These are phyloP conservation scores for Megalonaias nervosa DNA, from an alignment of 1,140 invertebrate genomes.

Conservation along the genomic window DNA sequence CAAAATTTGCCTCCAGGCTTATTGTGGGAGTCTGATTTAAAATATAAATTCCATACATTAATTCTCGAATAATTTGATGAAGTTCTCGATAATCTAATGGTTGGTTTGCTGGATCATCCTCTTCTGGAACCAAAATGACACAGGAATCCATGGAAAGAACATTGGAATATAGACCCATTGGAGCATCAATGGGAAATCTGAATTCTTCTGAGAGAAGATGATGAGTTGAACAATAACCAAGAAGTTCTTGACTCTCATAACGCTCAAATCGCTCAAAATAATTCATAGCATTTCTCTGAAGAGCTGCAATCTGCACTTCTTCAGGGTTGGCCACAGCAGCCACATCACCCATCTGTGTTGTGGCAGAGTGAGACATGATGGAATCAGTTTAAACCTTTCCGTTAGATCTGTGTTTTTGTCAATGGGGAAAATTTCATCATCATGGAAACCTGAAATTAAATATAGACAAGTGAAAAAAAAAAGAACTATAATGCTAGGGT, in stretches of 20 bases:
- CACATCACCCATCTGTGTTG: neutral
- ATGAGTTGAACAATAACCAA: conserved; percentile 59
- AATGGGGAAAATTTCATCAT: neutral
- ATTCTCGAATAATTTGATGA: conserved; percentile 69
- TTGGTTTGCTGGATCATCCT: conserved; percentile 16
- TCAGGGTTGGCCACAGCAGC: conserved; percentile 2
- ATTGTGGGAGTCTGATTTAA: conserved; percentile 69
- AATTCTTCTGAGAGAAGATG: conserved; percentile 70
- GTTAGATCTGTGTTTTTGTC: neutral
- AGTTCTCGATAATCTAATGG: conserved; percentile 61
- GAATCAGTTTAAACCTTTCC: neutral
- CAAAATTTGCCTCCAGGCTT: conserved; percentile 68
- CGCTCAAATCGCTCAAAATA: conserved; percentile 67
- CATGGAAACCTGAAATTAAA: neutral
- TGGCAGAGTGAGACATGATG: neutral
- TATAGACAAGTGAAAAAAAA: neutral
- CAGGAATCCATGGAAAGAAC: conserved; percentile 51
- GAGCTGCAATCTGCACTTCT: neutral
- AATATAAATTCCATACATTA: conserved; percentile 69
- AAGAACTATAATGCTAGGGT: neutral
- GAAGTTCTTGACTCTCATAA: conserved; percentile 67
- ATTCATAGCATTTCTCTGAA: conserved; percentile 39
- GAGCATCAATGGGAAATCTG: conserved; percentile 62
- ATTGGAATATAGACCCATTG: conserved; percentile 61
- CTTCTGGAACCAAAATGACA: conserved; percentile 47